Base-by-base conservation (phyloP, 2,113 vertebrate species). In the Brachirus orientalis region DNA sequence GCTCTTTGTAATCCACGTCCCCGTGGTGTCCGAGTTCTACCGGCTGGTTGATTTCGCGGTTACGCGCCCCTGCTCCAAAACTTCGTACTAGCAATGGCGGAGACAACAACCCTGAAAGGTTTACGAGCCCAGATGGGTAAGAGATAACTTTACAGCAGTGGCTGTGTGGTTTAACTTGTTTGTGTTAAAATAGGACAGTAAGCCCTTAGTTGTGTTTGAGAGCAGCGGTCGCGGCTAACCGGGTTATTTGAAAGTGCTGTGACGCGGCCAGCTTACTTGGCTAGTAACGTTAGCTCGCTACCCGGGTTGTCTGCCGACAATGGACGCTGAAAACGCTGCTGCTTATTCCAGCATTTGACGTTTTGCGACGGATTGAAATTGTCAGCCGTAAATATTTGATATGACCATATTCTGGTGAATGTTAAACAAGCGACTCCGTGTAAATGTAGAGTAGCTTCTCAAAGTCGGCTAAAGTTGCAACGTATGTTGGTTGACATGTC, bases 121-220 rank as follows among this genome's bases (percentile, higher is more conserved):
- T 79, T 94, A 77, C 89, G 94, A 79, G 89, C 91, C 54, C 93
- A 94, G 76, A 89, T 93, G 80, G 93, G 94, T 94, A 88, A 90
- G 92, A 64, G 57, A 58, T 19, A 4, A 6, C 5, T 37, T 54
- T 50, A 1, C 20, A 47, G 10, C 19, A 10, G 0, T 14, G 36
- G 0, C 53, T 69, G 12, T 56, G 20, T 14, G 10, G 51, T n/a
- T 28, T 20, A 13, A 13, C 4, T 2, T 2, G 1, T 11, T 36
- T 37, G 16, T 22, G 47, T 37, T 35, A 41, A 1, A 19, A 3
- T 6, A 9, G 13, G 36, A 37, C 10, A 4, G n/a, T 2, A 6
- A 18, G 22, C 0, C 38, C 20, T 82, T 61, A 38, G 13, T 43
- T 40, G 56, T 83, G 19, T 17, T 18, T 69, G 10, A 55, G 3